Percentiles rank a stretch among this genome's conserved stretches.
Conservation (phyloP, 2,797 vertebrate species). For the Oryzias sinensis region DNA sequence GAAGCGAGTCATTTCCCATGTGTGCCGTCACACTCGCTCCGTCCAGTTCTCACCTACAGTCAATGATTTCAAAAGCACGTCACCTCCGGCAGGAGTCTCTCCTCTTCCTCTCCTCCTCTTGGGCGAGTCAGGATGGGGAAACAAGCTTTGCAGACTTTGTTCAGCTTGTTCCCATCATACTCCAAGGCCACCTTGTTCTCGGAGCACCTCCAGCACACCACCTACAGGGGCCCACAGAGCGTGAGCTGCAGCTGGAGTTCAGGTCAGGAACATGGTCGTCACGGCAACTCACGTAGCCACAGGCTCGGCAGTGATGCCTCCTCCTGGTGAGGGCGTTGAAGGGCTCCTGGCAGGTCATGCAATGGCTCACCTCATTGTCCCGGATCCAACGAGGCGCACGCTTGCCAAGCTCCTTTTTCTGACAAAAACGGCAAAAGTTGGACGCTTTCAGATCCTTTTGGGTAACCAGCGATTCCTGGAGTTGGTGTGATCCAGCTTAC, state of each 20-base stretch:
- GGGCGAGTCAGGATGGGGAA: conserved; percentile 75
- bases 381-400: conserved; percentile 89
- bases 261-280: background rate
- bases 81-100: conserved; percentile 77
- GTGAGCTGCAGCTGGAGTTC: fast-evolving
- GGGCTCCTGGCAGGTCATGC: conserved; percentile 87
- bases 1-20: background rate
- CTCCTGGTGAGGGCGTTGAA: conserved; percentile 84
- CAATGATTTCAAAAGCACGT: conserved; percentile 4
- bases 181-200: conserved; percentile 81
- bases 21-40: background rate
- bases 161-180: conserved; percentile 81
- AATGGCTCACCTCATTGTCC: conserved; percentile 88
- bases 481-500: conserved; percentile 67
- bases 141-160: conserved; percentile 85
- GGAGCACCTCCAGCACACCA: conserved; percentile 89
- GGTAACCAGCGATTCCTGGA: background rate
- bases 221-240: conserved; percentile 64
- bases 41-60: background rate
- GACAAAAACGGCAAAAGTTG: conserved; percentile 4
- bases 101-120: conserved; percentile 66
- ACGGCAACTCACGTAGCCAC: conserved; percentile 82
- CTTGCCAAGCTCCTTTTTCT: conserved; percentile 81
- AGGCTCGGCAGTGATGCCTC: conserved; percentile 91
- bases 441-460: background rate